These are phyloP conservation scores for Oceanites oceanicus DNA, from an alignment of 2,113 vertebrate species.

Conservation along the genomic window DNA sequence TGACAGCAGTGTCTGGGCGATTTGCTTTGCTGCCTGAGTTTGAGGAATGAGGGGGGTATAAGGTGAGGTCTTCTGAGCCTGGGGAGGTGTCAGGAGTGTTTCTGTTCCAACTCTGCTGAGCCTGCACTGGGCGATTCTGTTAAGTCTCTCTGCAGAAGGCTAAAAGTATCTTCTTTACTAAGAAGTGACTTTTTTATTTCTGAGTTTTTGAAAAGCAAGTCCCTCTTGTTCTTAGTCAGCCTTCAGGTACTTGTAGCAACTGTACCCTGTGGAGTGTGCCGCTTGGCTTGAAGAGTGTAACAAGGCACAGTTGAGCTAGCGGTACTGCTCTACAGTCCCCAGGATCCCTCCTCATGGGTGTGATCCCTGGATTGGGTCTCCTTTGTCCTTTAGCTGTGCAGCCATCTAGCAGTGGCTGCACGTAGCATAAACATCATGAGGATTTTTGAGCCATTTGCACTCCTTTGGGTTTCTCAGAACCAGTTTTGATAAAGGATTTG, in stretches of 20 bases:
- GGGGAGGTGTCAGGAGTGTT: neutral
- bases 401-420: neutral
- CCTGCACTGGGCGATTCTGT: neutral
- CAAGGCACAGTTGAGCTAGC: neutral
- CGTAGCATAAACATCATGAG: neutral
- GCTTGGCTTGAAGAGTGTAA: neutral
- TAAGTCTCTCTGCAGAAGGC: neutral
- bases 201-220: neutral
- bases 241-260: neutral
- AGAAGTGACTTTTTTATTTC: neutral
- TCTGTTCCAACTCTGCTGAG: neutral
- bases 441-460: neutral
- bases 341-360: neutral
- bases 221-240: neutral
- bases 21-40: neutral
- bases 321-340: neutral
- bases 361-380: neutral
- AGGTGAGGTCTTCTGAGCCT: neutral
- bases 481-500: neutral
- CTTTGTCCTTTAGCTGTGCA: neutral
- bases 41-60: neutral
- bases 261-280: neutral
- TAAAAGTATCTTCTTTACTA: neutral
- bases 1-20: accelerated
- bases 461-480: neutral